phyloP scores from a whole-genome alignment of 1,140 invertebrate genomes.

The Oryzaephilus surinamensis region DNA sequence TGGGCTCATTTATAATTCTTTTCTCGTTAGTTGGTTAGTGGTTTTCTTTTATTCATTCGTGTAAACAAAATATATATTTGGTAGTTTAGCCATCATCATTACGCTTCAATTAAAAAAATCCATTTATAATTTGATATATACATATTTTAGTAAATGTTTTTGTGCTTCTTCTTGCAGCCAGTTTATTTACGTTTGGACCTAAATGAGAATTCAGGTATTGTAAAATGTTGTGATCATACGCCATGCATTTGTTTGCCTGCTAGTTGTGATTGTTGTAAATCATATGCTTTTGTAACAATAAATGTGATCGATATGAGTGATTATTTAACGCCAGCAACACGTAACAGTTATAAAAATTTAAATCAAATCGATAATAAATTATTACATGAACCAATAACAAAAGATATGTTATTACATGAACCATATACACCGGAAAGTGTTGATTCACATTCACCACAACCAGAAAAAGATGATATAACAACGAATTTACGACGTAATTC shows the following conservation, averaged over 20 bases:
- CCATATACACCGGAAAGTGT: constrained; percentile 68
- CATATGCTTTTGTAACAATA: constrained; percentile 43
- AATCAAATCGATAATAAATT: constrained; percentile 35
- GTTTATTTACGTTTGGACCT: constrained; percentile 66
- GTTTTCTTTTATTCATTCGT: neutral
- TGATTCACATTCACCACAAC: constrained; percentile 55
- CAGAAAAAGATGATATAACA: constrained; percentile 12
- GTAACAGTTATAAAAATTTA: constrained; percentile 19
- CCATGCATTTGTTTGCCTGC: constrained; percentile 37
- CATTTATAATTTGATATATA: too few species aligned
- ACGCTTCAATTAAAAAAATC: neutral
- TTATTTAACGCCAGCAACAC: constrained; percentile 15
- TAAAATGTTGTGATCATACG: constrained; percentile 50
- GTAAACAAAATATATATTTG: too few species aligned
- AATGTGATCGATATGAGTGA: constrained; percentile 33
- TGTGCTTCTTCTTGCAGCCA: constrained; percentile 59
- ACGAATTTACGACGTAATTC: constrained; percentile 14
- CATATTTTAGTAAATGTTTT: constrained; percentile 21
- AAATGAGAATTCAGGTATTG: constrained; percentile 64
- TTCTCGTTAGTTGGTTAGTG: constrained; percentile 7
- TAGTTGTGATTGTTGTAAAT: constrained; percentile 37
- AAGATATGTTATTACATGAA: constrained; percentile 41
- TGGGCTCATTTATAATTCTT: constrained; percentile 9
- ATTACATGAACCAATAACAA: constrained; percentile 43
- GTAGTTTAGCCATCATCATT: too few species aligned